Conservation (phyloP, 1,140 invertebrate species). For the Eriocheir sinensis region DNA sequence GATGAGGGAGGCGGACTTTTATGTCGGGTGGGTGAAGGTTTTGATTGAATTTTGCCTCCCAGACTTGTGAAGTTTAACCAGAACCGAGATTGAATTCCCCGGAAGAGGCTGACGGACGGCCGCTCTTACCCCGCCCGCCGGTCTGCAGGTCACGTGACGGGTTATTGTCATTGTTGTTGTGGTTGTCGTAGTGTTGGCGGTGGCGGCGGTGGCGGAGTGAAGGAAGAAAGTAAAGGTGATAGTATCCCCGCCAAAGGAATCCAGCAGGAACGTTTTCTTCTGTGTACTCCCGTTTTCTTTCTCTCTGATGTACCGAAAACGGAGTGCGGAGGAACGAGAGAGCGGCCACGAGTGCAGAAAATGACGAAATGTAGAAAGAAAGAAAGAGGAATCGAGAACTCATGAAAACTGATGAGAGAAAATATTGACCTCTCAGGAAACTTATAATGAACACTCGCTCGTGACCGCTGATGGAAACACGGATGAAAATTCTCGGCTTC, state of each 20-base stretch:
- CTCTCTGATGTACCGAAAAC: not conserved
- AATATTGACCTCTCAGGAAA: no score
- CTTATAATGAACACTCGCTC: no score
- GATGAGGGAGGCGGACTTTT: not conserved
- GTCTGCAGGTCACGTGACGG: not conserved
- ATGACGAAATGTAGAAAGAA: not conserved
- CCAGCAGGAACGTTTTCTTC: not conserved
- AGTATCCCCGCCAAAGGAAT: not conserved
- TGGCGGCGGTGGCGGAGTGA: no score
- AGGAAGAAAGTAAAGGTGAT: no score
- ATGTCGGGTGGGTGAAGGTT: conserved; percentile 2
- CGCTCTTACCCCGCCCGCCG: not conserved
- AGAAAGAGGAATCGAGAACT: not conserved
- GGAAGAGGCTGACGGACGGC: not conserved
- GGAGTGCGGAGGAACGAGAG: not conserved
- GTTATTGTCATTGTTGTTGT: no score
- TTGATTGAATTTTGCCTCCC: conserved; percentile 24
- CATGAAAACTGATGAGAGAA: no score
- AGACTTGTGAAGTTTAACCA: not conserved
- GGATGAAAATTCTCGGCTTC: not conserved
- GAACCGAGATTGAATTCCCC: conserved; percentile 3
- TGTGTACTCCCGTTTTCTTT: not conserved
- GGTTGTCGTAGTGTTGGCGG: no score
- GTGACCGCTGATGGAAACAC: not conserved
- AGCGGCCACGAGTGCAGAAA: no score